Base-by-base conservation (phyloP, 2,888 invertebrate species). In the Notodonta ziczac region DNA sequence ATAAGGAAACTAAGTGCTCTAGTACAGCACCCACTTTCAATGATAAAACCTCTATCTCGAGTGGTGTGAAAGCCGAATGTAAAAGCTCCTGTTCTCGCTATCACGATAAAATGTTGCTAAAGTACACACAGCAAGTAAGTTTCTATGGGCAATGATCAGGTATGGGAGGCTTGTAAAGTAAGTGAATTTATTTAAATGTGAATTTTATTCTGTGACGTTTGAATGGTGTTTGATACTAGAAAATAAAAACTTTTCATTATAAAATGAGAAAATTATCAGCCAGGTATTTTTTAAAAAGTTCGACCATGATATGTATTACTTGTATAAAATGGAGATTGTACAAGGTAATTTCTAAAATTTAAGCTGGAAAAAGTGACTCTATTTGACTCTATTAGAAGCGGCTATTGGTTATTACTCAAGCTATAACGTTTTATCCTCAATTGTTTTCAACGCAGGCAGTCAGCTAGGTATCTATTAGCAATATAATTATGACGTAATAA, bases 261-360 rank as follows among this genome's bases (percentile, higher is more conserved):
- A 54, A 54, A 55, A 72, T 76, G 76, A 69, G 74, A 56, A 69
- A 65, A 66, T 56, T 75, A 24, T 72, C 74, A 16, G 67, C 72
- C 57, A 75, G 74, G 74, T 75, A 54, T 39, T 54, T 42, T 42
- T 42, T 12, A 42, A 42, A 42, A 42, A 9, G 42, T 8, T 42
- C 24, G 24, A 24, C 2, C 24, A 24, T 2, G 2, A 24, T 24
- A 24, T 2, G 24, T 24, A 24, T 2, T 24, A 24, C 24, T 24
- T 1, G 24, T 24, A 24, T 24, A 24, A 24, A 24, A 24, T 24
- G 24, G 1, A 24, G 24, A 24, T 24, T 24, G 2, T 24, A 24
- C 24, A 42, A 42, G 8, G 35, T 50, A 57, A 50, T 46, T 6
- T 6, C 35, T 35, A 4, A 35, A 35, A 35, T 2, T 7, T 35